A percentile compares a stretch with the other conserved stretches of the same genome.
Conservation (phyloP, 1,140 invertebrate genomes). For the Apis laboriosa region DNA sequence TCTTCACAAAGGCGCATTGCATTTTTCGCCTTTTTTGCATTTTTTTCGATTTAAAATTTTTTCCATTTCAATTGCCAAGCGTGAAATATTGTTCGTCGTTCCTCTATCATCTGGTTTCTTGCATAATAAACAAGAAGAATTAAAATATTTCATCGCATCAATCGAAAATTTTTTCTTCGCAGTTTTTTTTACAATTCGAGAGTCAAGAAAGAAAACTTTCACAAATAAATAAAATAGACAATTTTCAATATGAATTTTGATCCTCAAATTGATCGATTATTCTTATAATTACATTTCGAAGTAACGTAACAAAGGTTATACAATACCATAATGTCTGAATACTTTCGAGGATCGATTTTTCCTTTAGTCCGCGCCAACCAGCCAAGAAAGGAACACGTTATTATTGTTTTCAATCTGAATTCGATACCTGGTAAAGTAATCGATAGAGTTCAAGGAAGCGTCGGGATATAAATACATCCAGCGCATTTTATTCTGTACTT, state of each 20-base stretch:
- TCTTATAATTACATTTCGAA: background rate
- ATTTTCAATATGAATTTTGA: background rate
- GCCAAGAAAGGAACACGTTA: background rate
- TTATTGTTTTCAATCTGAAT: slow-evolving; percentile 23
- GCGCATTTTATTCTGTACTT: background rate
- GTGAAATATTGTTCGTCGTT: slow-evolving; percentile 66
- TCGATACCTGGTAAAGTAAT: slow-evolving; percentile 3
- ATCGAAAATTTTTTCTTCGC: background rate
- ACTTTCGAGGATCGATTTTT: slow-evolving; percentile 1
- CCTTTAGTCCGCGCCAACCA: background rate
- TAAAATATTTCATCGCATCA: background rate
- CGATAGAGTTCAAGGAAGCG: slow-evolving; percentile 28
- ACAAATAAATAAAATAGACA: too few species aligned
- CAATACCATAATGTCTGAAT: background rate
- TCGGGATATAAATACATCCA: slow-evolving; percentile 1
- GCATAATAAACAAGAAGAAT: too few species aligned
- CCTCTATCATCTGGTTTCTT: background rate
- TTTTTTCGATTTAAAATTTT: slow-evolving; percentile 49
- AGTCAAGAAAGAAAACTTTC: background rate
- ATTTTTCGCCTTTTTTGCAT: slow-evolving; percentile 36
- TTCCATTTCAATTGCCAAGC: slow-evolving; percentile 77
- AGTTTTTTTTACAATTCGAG: background rate
- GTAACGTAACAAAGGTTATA: slow-evolving; percentile 2
- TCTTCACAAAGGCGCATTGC: slow-evolving; percentile 34
- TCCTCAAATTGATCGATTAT: background rate